Evolutionary conservation across 1,140 invertebrate species (phyloP), one percentile per base, ranked within the genome.

Genomic region (Sycophila sp.): DNA sequence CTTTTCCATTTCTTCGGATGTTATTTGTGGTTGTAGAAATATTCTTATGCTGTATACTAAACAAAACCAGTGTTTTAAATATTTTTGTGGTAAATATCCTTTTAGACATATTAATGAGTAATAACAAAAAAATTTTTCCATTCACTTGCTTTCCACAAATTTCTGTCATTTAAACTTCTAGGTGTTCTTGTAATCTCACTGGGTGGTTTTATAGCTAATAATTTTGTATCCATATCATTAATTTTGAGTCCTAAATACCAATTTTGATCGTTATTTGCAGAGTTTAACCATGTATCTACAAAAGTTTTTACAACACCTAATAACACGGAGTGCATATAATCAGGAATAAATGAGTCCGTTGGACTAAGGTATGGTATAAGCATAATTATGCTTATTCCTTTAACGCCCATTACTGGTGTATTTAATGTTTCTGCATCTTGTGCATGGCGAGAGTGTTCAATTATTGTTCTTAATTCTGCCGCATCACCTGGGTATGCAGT

Each of bases 381-480:
- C n/a, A n/a, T n/a, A n/a, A n/a, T n/a, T n/a, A n/a, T n/a, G n/a
- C n/a, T n/a, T n/a, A 69, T 34, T 1, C 69, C 69, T 69, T 71
- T 74, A 3, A 74, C 62, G 13, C 69, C 73, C 55, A 69, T 71
- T 1, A 71, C 58, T 13, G 60, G n/a, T 1, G 51, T 66, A 24
- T 66, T 28, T 11, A 42, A 51, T 45, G 42, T 19, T 62, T 70
- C 13, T 34, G 53, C 56, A 32, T 65, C 60, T 36, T 64, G 51
- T 49, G 8, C 30, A 15, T 72, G n/a, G n/a, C n/a, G n/a, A n/a
- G n/a, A n/a, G n/a, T n/a, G n/a, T n/a, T n/a, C 17, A 8, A 36
- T 0, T 45, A 40, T 1, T 22, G 63, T 66, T 60, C 55, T 47
- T 17, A 34, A 13, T 66, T 28, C 24, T 22, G 22, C 11, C 7